Base-by-base conservation (phyloP, 2,888 invertebrate genomes). In the Orthosia cruda region DNA sequence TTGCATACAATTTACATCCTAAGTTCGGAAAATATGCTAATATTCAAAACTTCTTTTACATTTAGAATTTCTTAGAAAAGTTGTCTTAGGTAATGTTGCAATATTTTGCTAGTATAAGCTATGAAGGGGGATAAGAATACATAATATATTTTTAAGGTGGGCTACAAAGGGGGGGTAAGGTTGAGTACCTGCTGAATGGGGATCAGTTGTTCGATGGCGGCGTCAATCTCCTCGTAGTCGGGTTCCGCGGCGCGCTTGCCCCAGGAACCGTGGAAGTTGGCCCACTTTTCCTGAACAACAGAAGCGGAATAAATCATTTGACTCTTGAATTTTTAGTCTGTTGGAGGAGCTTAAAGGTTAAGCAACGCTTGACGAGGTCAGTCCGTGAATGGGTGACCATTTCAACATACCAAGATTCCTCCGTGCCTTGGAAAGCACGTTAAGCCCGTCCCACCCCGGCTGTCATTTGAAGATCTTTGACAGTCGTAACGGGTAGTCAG, bases 181-280 rank as follows among this genome's bases (percentile, higher is more conserved):
- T 0, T 13, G 47, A 0, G 40, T 54, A 95, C 95, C 94, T 95
- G 93, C 87, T 93, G 93, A 16, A 89, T 76, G 5, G 95, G 94
- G 55, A 93, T 77, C 15, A 94, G 88, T 77, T 95, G 94, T 72
- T 95, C 96, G 40, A 94, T 88, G 50, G 89, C 89, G 16, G 93
- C 90, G 59, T 95, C 96, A n/a, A 94, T 88, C 76, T 96, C 96
- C 62, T 96, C 94, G 85, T 95, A 94, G 88, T 96, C 96, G 3
- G 94, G 92, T 23, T 95, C 95, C 7, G 93, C 89, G 13, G 93
- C 81, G 3, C 98, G 97, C 91, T 98, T 98, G 88, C 98, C 98
- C 98, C 98, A 98, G 0, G 97, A 97, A 20, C 97, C 97, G 90
- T 97, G 97, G 91, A 98, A 97, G 86, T 97, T 97, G 50, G 97